Conservation (phyloP, 2,797 vertebrate genomes). For the Crocodylus rhombifer region DNA sequence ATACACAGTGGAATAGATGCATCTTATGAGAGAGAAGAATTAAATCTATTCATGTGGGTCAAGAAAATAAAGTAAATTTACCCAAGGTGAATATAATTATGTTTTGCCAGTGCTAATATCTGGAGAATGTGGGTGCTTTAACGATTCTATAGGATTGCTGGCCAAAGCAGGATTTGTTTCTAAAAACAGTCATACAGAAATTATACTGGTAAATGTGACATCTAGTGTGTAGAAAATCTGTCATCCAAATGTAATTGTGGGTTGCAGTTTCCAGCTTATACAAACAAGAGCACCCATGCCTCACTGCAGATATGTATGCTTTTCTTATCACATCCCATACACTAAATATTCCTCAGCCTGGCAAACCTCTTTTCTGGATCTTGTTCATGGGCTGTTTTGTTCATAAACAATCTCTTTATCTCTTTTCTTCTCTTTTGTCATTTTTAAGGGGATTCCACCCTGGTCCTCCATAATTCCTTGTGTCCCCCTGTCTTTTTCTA, state of each 20-base stretch:
- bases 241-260: neutral
- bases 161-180: no score
- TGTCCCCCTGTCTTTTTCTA: neutral
- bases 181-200: no score
- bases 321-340: fast-evolving
- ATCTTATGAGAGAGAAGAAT: neutral
- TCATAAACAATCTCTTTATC: neutral
- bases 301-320: fast-evolving
- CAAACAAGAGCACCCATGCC: neutral
- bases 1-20: neutral
- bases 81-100: neutral
- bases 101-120: neutral
- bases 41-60: no score
- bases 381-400: neutral
- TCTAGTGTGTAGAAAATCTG: neutral
- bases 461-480: neutral
- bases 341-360: neutral
- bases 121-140: fast-evolving
- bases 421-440: no score
- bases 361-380: fast-evolving
- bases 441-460: neutral
- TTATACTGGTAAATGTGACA: no score
- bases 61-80: neutral
- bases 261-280: fast-evolving
- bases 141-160: neutral